Conservation (phyloP, 1,140 invertebrate species). For the Ridgeia piscesae region DNA sequence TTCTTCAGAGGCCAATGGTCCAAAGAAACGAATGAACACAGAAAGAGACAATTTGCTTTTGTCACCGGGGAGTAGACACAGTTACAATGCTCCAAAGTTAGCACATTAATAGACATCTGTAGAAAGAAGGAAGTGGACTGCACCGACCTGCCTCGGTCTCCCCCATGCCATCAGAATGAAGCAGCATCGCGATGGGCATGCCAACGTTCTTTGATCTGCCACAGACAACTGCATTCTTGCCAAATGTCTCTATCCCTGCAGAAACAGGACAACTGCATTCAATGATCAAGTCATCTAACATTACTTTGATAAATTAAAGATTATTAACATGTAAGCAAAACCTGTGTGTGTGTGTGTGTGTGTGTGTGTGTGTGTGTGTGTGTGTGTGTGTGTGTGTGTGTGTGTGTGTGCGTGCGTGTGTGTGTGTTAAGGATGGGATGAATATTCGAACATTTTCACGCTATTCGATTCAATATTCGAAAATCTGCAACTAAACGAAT, state of each 20-base stretch:
- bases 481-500: no score
- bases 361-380: no score
- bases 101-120: neutral
- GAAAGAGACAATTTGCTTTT: neutral
- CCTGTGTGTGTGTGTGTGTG: no score
- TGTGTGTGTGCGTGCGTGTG: no score
- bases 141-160: conserved; percentile 85
- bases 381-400: no score
- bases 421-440: no score
- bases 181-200: conserved; percentile 87
- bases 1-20: neutral
- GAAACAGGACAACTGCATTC: neutral
- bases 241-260: conserved; percentile 76
- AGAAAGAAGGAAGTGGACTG: neutral
- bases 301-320: no score
- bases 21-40: conserved; percentile 7
- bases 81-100: no score
- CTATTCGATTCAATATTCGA: no score
- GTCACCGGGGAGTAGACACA: neutral
- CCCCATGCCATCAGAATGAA: conserved; percentile 75
- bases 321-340: no score
- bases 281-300: neutral
- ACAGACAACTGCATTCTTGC: conserved; percentile 87
- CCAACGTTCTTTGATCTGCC: conserved; percentile 98
- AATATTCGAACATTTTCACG: no score